phyloP scores from a whole-genome alignment of 2,113 vertebrate species.

The Dasyurus viverrinus region DNA sequence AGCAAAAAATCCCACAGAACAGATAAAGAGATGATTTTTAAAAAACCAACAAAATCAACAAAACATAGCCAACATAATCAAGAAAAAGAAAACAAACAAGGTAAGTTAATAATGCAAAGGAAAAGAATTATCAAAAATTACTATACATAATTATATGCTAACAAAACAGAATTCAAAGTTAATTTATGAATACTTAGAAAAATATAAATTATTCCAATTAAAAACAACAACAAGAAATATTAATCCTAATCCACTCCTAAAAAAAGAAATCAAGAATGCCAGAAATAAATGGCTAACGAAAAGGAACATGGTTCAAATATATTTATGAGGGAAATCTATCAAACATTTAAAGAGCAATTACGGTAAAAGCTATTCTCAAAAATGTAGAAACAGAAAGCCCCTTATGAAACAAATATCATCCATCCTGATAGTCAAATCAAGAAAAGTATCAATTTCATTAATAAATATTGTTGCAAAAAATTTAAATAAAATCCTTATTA shows the following conservation, averaged over 20 bases:
- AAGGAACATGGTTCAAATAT: not conserved
- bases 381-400: not conserved
- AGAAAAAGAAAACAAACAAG: not conserved
- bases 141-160: not conserved
- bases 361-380: not conserved
- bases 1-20: not conserved
- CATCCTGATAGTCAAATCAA: not conserved
- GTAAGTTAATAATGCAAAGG: not conserved
- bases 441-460: not conserved
- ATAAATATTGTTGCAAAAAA: not conserved
- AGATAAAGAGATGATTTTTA: not conserved
- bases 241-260: not conserved
- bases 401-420: not conserved
- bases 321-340: not conserved
- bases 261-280: not conserved
- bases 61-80: not conserved
- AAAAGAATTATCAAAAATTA: not conserved
- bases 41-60: not conserved
- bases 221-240: not conserved
- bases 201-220: not conserved
- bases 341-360: not conserved
- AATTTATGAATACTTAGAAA: not conserved
- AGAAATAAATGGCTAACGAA: not conserved
- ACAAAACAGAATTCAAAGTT: not conserved
- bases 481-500: not conserved